phyloP scores from a whole-genome alignment of 2,113 vertebrate species.

The Mesitornis unicolor region DNA sequence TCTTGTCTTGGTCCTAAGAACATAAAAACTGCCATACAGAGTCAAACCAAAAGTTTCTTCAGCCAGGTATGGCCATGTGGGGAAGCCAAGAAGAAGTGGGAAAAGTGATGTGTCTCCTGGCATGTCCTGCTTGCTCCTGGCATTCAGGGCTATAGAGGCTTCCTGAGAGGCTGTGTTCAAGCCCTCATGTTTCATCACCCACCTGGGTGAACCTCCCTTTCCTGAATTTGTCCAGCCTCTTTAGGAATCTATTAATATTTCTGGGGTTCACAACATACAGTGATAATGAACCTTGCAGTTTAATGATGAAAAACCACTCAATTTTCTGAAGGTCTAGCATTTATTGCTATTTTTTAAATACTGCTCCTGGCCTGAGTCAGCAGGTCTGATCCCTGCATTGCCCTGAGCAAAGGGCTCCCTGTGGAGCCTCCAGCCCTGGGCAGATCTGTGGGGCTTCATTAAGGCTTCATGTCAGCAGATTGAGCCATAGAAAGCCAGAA shows the following conservation, averaged over 20 bases:
- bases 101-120: background rate
- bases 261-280: background rate
- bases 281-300: background rate
- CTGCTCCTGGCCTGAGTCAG: background rate
- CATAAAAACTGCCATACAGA: accelerated
- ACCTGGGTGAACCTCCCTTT: background rate
- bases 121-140: background rate
- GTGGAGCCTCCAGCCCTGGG: background rate
- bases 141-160: background rate
- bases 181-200: background rate
- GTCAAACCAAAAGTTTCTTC: background rate
- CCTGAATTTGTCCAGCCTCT: background rate
- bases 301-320: background rate
- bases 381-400: background rate
- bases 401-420: background rate
- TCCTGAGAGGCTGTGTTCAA: background rate
- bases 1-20: background rate
- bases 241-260: background rate
- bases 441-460: background rate
- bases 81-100: background rate
- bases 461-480: background rate
- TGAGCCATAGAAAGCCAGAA: background rate
- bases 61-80: accelerated
- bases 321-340: background rate
- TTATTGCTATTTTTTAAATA: background rate